phyloP scores from a whole-genome alignment of 2,113 vertebrate genomes.

The Varanus komodoensis region DNA sequence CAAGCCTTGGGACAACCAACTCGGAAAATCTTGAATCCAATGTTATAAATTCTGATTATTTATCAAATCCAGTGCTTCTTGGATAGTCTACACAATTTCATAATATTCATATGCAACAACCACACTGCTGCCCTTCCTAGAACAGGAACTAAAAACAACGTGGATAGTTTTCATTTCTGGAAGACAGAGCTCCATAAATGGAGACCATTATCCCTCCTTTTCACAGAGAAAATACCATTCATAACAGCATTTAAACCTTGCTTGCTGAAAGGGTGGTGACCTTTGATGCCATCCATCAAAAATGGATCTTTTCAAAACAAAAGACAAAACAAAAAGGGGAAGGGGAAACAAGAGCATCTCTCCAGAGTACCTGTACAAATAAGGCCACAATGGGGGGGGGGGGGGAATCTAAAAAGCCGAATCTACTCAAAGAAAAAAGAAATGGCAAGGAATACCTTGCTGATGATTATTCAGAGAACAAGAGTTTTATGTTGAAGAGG shows the following conservation, averaged over 20 bases:
- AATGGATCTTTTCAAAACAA: neutral
- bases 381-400: no score
- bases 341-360: neutral
- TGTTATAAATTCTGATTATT: neutral
- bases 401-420: neutral
- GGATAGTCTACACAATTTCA: neutral
- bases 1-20: neutral
- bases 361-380: neutral
- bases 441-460: neutral
- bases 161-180: neutral
- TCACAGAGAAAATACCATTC: neutral
- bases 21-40: neutral
- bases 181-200: neutral
- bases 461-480: slow-evolving; percentile 17
- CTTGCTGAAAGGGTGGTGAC: neutral
- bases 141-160: neutral
- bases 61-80: neutral
- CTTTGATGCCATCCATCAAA: neutral
- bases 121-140: neutral
- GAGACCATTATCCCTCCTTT: neutral
- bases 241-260: slow-evolving; percentile 3
- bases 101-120: neutral
- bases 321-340: neutral
- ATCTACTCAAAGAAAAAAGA: neutral
- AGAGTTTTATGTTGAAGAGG: slow-evolving; percentile 15